phyloP scores from a whole-genome alignment of 1,140 invertebrate genomes.

The Wasmannia auropunctata region DNA sequence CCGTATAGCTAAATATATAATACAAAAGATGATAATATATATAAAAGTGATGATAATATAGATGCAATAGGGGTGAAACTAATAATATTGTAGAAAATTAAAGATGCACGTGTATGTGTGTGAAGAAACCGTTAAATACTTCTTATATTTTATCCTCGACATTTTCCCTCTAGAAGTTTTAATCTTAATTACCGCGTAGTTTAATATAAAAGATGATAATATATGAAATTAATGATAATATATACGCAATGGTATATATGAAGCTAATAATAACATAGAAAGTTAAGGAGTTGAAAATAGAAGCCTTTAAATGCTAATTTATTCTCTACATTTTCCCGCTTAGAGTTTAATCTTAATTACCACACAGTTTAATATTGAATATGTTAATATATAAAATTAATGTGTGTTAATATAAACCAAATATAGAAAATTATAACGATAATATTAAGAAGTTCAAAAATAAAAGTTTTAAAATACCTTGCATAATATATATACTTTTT shows the following conservation, averaged over 20 bases:
- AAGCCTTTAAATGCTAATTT: background rate
- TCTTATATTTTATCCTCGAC: background rate
- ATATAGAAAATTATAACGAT: background rate
- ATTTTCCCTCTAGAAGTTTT: background rate
- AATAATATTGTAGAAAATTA: background rate
- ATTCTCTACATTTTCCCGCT: background rate
- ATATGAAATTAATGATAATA: conserved; percentile 1
- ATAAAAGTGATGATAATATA: conserved; percentile 1
- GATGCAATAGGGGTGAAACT: background rate
- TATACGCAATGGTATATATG: background rate
- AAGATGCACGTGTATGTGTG: no score
- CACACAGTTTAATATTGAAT: background rate
- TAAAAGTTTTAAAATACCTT: background rate
- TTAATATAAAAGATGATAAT: background rate
- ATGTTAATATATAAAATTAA: background rate
- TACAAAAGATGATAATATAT: background rate
- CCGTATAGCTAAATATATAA: background rate
- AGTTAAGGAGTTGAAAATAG: background rate
- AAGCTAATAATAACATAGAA: background rate
- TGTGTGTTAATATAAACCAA: background rate
- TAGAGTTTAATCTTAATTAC: background rate
- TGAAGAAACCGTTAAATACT: background rate
- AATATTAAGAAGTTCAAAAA: background rate
- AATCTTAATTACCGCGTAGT: background rate
- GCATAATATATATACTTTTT: background rate